phyloP scores from a whole-genome alignment of 2,888 invertebrate species.

The Chironomus riparius region DNA sequence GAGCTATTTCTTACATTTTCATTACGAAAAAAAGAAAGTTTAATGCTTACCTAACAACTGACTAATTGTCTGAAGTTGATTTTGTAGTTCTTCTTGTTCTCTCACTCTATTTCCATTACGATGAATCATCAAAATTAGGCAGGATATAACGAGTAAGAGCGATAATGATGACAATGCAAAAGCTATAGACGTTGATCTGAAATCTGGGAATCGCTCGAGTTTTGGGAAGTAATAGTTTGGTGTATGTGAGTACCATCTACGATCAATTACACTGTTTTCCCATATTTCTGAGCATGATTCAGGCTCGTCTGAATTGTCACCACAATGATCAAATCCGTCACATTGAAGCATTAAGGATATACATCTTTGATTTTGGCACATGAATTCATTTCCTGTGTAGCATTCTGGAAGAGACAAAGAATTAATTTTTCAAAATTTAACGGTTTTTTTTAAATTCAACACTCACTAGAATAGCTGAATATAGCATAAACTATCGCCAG shows the following conservation, averaged over 20 bases:
- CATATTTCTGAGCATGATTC: slow-evolving; percentile 52
- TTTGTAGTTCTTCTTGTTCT: slow-evolving; percentile 55
- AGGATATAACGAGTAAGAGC: slow-evolving; percentile 52
- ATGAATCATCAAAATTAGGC: slow-evolving; percentile 53
- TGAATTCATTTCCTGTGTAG: slow-evolving; percentile 56
- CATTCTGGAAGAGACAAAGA: slow-evolving; percentile 47
- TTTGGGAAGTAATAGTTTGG: slow-evolving; percentile 66
- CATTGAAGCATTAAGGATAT: slow-evolving; percentile 57
- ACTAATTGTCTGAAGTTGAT: slow-evolving; percentile 57
- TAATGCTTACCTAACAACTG: slow-evolving; percentile 50
- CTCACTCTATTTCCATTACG: slow-evolving; percentile 52
- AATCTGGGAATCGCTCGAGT: slow-evolving; percentile 54
- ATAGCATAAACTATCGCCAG: slow-evolving; percentile 60
- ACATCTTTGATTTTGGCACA: slow-evolving; percentile 63
- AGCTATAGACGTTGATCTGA: slow-evolving; percentile 55
- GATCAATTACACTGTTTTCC: slow-evolving; percentile 46
- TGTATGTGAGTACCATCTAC: slow-evolving; percentile 55
- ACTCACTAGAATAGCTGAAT: slow-evolving; percentile 58
- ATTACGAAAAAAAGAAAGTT: background rate
- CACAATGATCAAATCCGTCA: slow-evolving; percentile 69
- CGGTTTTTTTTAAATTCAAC: too few relatives aligned
- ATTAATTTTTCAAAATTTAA: too few relatives aligned
- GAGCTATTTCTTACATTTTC: background rate
- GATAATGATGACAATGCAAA: slow-evolving; percentile 54
- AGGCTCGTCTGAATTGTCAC: slow-evolving; percentile 61